Evolutionary conservation across 2,113 vertebrate species (phyloP).

Genomic region (Gulo gulo): DNA sequence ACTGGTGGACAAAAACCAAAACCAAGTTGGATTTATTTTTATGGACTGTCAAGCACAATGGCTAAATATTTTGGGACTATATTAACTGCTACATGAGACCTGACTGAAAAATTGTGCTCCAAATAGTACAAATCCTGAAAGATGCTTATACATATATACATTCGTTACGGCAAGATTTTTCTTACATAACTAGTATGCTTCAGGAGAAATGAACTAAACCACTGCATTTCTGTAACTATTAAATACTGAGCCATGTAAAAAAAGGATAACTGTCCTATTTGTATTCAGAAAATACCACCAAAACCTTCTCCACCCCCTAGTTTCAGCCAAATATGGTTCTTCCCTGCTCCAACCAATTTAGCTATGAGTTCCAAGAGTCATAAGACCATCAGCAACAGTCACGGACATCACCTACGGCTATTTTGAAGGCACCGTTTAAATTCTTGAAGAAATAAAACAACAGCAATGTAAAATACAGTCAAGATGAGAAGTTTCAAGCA

Average conservation of each 20-base stretch:
- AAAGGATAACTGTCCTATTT: neutral
- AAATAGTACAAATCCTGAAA: neutral
- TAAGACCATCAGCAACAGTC: neutral
- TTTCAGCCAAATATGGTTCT: conserved; percentile 57
- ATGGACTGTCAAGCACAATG: neutral
- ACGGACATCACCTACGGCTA: neutral
- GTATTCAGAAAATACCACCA: conserved; percentile 35
- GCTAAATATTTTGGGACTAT: neutral
- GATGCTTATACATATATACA: neutral
- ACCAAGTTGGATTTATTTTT: neutral
- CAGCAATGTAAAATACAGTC: neutral
- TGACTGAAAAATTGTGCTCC: conserved; percentile 2
- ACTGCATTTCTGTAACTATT: conserved; percentile 1
- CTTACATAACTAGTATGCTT: neutral
- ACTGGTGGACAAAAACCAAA: neutral
- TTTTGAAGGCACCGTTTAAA: conserved; percentile 21
- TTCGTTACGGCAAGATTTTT: neutral
- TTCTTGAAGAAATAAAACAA: neutral
- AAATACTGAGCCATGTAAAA: conserved; percentile 22
- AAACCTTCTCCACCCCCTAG: neutral
- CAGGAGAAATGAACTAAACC: neutral
- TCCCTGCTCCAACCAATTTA: conserved; percentile 21
- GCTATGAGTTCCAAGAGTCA: neutral
- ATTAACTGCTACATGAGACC: neutral
- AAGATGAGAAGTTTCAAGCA: neutral